Percentiles rank a stretch among this genome's conserved stretches.
phyloP scores from a whole-genome alignment of 2,888 invertebrate genomes.

The Sipha maydis region DNA sequence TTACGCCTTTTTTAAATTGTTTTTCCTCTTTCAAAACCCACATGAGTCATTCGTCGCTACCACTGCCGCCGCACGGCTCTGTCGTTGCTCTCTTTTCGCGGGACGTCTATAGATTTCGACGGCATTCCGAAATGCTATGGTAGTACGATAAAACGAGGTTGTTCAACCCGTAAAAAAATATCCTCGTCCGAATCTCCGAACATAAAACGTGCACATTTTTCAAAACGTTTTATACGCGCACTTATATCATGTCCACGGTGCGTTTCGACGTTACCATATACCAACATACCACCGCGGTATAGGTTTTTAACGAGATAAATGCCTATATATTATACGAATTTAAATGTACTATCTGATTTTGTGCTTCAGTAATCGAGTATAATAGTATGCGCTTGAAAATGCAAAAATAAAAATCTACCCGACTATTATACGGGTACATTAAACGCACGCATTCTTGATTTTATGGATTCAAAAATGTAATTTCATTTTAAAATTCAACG shows the following conservation, averaged over 20 bases:
- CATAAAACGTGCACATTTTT: slow-evolving; percentile 6
- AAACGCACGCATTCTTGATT: slow-evolving; percentile 1
- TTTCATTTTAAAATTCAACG: not conserved
- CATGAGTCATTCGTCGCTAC: not conserved
- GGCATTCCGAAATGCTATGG: slow-evolving; percentile 31
- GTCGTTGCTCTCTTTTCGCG: not conserved
- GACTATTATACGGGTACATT: not conserved
- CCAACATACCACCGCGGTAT: not conserved
- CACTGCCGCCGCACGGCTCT: not conserved
- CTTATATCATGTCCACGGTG: not conserved
- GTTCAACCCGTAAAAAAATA: slow-evolving; percentile 35
- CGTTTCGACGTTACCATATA: not conserved
- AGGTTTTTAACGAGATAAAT: slow-evolving; percentile 24
- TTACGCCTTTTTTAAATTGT: not conserved
- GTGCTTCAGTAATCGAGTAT: not conserved
- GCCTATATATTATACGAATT: not conserved
- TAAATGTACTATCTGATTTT: not conserved
- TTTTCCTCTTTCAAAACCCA: slow-evolving; percentile 6
- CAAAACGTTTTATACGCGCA: not conserved
- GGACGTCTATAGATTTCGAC: slow-evolving; percentile 15
- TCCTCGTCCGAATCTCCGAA: not conserved
- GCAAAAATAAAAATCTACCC: not conserved
- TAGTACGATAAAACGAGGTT: slow-evolving; percentile 39
- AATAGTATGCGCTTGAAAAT: not conserved
- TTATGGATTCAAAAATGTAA: not conserved